Conservation (phyloP, 2,888 invertebrate species). For the Germaria angustata region DNA sequence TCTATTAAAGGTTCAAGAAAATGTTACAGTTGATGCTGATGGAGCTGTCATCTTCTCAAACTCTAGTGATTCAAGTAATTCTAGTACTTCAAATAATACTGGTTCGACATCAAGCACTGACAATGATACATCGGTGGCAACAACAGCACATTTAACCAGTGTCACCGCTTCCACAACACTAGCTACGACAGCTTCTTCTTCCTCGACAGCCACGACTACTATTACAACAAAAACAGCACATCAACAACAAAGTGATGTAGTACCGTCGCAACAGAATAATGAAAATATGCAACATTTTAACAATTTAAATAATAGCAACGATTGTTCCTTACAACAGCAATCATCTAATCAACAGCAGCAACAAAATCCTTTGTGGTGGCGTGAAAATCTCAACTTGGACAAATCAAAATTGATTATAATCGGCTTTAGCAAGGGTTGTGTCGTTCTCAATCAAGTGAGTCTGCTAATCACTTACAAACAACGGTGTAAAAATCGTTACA, state of each 20-base stretch:
- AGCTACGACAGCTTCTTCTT: conserved; percentile 42
- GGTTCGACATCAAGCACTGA: conserved; percentile 5
- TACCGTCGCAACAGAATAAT: conserved; percentile 68
- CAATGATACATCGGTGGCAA: conserved; percentile 42
- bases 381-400: conserved; percentile 82
- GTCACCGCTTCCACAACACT: conserved; percentile 32
- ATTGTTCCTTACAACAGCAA: conserved; percentile 67
- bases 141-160: conserved; percentile 48
- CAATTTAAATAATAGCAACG: conserved; percentile 68
- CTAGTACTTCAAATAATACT: conserved; percentile 39
- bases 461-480: conserved; percentile 68
- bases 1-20: conserved; percentile 78
- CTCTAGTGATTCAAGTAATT: conserved; percentile 58
- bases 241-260: conserved; percentile 37
- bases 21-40: conserved; percentile 78
- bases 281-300: conserved; percentile 68
- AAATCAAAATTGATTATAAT: conserved; percentile 84
- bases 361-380: conserved; percentile 83
- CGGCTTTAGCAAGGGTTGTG: conserved; percentile 96
- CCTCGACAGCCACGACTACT: conserved; percentile 47
- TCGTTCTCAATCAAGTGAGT: conserved; percentile 89
- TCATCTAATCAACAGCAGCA: conserved; percentile 66
- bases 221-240: conserved; percentile 42
- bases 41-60: conserved; percentile 76
- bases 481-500: conserved; percentile 78